These are phyloP conservation scores for Oreochromis tanganicae DNA, from an alignment of 2,113 vertebrate species.

Conservation along the genomic window DNA sequence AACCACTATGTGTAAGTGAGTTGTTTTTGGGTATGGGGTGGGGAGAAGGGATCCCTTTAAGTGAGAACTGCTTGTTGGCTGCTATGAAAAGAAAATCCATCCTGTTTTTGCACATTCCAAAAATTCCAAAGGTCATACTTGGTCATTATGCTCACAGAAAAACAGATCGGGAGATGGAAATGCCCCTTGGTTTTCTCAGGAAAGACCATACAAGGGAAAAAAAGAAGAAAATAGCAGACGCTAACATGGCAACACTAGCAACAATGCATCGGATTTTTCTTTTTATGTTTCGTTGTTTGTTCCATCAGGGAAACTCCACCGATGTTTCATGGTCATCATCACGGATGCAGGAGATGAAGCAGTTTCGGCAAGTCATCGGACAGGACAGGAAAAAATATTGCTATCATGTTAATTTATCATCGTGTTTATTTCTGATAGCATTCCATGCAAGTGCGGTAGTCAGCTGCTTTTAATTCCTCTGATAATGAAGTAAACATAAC, in stretches of 20 bases:
- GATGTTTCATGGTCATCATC: neutral
- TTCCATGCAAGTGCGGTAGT: neutral
- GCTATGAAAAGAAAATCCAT: slow-evolving; percentile 27
- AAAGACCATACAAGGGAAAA: neutral
- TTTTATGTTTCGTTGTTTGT: neutral
- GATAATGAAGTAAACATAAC: neutral
- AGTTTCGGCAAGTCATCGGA: neutral
- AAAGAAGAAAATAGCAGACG: neutral
- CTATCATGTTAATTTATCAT: neutral
- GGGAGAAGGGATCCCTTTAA: neutral
- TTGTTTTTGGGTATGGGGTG: neutral
- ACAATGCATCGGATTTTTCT: neutral
- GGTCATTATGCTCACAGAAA: slow-evolving; percentile 25
- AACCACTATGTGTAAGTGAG: neutral
- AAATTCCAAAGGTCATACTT: slow-evolving; percentile 21
- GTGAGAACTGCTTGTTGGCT: neutral
- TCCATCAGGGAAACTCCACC: neutral
- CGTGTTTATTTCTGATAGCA: neutral
- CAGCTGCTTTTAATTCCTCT: neutral
- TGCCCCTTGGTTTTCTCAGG: neutral
- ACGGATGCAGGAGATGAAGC: neutral
- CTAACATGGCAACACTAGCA: neutral
- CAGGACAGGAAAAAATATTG: neutral
- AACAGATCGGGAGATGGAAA: slow-evolving; percentile 14
- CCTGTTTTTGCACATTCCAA: slow-evolving; percentile 49